Percentiles rank a stretch among this genome's conserved stretches.
phyloP scores from a whole-genome alignment of 2,113 vertebrate genomes.

The Falco punctatus region DNA sequence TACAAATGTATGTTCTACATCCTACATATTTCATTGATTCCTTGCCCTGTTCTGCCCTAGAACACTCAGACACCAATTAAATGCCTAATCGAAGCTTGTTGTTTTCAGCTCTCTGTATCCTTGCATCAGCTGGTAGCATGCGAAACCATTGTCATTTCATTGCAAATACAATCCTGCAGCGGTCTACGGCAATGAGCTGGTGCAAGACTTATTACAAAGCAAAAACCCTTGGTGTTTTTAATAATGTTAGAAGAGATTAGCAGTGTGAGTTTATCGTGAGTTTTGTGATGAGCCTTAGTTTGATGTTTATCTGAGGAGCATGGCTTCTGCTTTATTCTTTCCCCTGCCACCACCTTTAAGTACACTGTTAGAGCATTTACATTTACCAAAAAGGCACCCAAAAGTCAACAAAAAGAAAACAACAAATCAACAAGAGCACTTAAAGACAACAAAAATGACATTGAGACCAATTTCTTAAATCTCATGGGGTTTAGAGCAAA shows the following conservation, averaged over 20 bases:
- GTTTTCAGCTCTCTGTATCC: not conserved
- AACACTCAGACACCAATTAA: not conserved
- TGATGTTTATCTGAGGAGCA: not conserved
- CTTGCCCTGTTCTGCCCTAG: not conserved
- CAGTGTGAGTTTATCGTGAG: conserved; percentile 54
- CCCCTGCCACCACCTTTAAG: not conserved
- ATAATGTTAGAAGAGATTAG: conserved; percentile 66
- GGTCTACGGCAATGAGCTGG: not conserved
- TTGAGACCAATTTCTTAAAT: not conserved
- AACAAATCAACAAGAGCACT: not conserved
- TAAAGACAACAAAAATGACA: not conserved
- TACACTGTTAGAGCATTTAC: not conserved
- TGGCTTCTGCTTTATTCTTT: not conserved
- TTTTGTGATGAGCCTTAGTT: not conserved
- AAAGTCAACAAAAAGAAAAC: not conserved
- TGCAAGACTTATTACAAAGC: not conserved
- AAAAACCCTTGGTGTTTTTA: conserved; percentile 13
- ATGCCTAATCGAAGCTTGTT: not conserved
- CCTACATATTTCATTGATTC: not conserved
- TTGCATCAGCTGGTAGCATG: not conserved
- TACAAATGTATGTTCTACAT: not conserved
- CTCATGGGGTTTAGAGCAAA: not conserved
- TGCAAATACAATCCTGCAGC: not conserved
- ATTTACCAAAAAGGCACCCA: not conserved
- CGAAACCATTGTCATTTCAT: not conserved